Percentiles rank a stretch among this genome's conserved stretches.
Conservation (phyloP, 1,140 invertebrate species). For the Melanaphis sacchari region DNA sequence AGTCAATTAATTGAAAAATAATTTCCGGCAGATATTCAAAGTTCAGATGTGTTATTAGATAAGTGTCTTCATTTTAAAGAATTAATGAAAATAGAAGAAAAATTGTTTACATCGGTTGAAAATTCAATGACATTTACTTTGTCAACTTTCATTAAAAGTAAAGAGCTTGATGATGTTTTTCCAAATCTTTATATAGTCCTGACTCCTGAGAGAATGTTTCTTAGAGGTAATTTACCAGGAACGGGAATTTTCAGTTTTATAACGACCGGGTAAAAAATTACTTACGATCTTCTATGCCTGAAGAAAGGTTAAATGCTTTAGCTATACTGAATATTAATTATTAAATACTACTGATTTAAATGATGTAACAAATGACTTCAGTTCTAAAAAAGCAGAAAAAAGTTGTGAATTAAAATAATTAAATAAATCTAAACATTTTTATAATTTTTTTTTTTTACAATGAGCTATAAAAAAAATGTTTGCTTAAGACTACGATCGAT, state of each 20-base stretch:
- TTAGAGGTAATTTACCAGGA: too few species aligned
- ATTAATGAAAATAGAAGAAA: slow-evolving; percentile 13
- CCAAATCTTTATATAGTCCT: background rate
- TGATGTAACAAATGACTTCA: background rate
- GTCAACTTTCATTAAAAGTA: background rate
- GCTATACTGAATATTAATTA: background rate
- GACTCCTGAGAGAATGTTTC: background rate
- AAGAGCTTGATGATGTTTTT: background rate
- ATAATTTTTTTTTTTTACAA: too few species aligned
- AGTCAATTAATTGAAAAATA: background rate
- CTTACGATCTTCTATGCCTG: background rate
- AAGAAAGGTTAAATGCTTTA: background rate
- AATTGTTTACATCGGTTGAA: slow-evolving; percentile 1
- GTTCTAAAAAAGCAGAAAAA: background rate
- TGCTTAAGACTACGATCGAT: too few species aligned
- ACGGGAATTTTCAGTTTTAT: background rate
- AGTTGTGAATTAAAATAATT: background rate
- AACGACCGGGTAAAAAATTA: background rate
- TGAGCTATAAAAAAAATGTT: too few species aligned
- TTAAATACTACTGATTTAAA: background rate
- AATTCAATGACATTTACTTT: background rate
- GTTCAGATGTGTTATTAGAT: background rate
- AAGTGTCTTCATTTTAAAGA: background rate
- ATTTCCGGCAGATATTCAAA: slow-evolving; percentile 19
- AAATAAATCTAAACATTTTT: too few species aligned